Evolutionary conservation across 2,113 vertebrate species (phyloP), one percentile per base, ranked within the genome.

Genomic region (Zootoca vivipara): DNA sequence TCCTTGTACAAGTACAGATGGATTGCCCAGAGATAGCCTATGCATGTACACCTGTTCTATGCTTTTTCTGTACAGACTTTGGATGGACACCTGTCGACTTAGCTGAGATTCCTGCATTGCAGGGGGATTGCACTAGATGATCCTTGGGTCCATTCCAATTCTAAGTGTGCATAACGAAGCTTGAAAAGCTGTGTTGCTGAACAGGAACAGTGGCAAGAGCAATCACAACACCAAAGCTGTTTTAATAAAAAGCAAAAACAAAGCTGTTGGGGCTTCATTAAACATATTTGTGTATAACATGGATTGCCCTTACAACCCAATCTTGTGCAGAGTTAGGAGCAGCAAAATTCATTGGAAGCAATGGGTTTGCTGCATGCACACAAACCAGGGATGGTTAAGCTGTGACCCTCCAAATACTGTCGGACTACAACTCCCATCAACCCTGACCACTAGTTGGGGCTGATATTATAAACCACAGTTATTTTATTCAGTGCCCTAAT

Each of bases 401-500:
- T 62, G 58, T 62, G 16, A 3, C 16, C 16, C 16, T 62, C 18
- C 15, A 62, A 62, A 62, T 62, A 62, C 18, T 20, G 58, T 62
- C 4, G 16, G 58, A 20, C 58, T 62, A 62, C 58, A 62, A 62
- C 58, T 62, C 58, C 58, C 58, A 62, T 62, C 58, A 62, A 4
- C 58, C 58, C 58, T 62, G 58, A 62, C 58, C 16, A 62, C 58
- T 62, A 20, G 58, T 62, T 62, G 58, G 16, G 15, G 58, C 58
- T 62, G 58, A 62, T 62, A 62, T 20, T 62, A 62, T 28, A 67
- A 67, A 38, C 0, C 87, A 84, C 1, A 2, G 4, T 10, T 78
- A 83, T 88, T 75, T 84, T 64, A 90, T 79, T 46, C 90, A 74
- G 4, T 69, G 5, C 82, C 38, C 40, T 40, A 12, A 46, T 35